Evolutionary conservation across 2,888 invertebrate species (phyloP), one percentile per base, ranked within the genome.

Genomic region (Philhelius pedissequus): DNA sequence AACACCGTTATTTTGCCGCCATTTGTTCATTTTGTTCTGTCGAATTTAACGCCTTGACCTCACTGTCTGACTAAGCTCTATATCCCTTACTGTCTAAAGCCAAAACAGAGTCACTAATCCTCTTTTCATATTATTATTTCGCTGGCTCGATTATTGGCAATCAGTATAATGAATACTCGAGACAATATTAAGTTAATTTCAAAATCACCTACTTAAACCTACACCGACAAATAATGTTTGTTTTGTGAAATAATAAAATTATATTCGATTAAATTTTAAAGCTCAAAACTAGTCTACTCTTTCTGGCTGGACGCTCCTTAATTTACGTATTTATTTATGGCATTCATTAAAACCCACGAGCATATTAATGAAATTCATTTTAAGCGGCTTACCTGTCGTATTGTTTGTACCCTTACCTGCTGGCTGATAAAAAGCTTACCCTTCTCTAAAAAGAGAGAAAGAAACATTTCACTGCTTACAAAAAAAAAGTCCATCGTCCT

Each of bases 361-460:
- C 75, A 58, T 80, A 84, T 80, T 75, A 84, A 84, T 75, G 84
- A 71, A 84, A 76, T 80, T 75, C 80, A 80, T 71, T 84, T 79
- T 80, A 80, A 84, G 71, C 75, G 80, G 84, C 70, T 84, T 84
- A 84, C 80, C 80, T 80, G 66, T 76, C 80, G 75, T 62, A 80
- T 71, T 76, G 70, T 73, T 79, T 52, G 50, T 30, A n/a, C 60
- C 50, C 35, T 60, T 58, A n/a, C 32, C 58, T 52, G 68, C 27
- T 56, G 64, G 32, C 30, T 69, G 78, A 78, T 83, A 80, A 76
- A 82, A 70, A 60, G 22, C 54, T 38, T 40, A n/a, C 27, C 52
- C 54, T 43, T 27, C 13, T 13, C 13, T 13, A 13, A 25, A 43
- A 76, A 50, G 56, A 58, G 38, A 40, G 15, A n/a, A 40, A 60